Percentiles rank a stretch among this genome's conserved stretches.
phyloP scores from a whole-genome alignment of 2,888 invertebrate genomes.

The Drosophila quasianomalipes region DNA sequence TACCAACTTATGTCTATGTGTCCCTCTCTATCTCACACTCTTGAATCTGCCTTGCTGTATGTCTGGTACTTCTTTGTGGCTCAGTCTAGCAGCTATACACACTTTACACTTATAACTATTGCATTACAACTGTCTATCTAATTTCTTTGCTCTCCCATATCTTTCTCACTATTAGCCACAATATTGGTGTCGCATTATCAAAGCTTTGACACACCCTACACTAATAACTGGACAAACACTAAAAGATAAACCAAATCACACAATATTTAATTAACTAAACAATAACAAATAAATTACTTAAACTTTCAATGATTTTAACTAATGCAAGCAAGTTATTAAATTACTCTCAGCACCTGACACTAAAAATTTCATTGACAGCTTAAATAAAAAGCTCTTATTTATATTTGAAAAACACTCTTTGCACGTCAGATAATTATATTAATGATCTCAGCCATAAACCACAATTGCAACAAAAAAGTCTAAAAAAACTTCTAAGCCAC shows the following conservation, averaged over 20 bases:
- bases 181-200: slow-evolving; percentile 85
- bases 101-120: slow-evolving; percentile 32
- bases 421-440: slow-evolving; percentile 44
- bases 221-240: slow-evolving; percentile 83
- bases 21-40: slow-evolving; percentile 1
- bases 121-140: slow-evolving; percentile 61
- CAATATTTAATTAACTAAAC: slow-evolving; percentile 46
- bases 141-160: slow-evolving; percentile 65
- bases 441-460: slow-evolving; percentile 20
- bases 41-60: slow-evolving; percentile 52
- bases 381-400: slow-evolving; percentile 12
- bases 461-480: slow-evolving; percentile 20
- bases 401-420: slow-evolving; percentile 23
- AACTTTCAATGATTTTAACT: slow-evolving; percentile 21
- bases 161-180: slow-evolving; percentile 82
- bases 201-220: slow-evolving; percentile 85
- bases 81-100: slow-evolving; percentile 36
- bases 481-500: slow-evolving; percentile 14
- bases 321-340: slow-evolving; percentile 32
- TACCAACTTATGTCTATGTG: slow-evolving; percentile 13
- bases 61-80: slow-evolving; percentile 38
- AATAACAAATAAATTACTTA: slow-evolving; percentile 23
- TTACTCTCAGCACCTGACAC: slow-evolving; percentile 34
- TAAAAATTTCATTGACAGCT: background rate
- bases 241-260: slow-evolving; percentile 60